A percentile compares a stretch with the other conserved stretches of the same genome.
phyloP scores from a whole-genome alignment of 2,888 invertebrate species.

The Eupithecia inturbata region DNA sequence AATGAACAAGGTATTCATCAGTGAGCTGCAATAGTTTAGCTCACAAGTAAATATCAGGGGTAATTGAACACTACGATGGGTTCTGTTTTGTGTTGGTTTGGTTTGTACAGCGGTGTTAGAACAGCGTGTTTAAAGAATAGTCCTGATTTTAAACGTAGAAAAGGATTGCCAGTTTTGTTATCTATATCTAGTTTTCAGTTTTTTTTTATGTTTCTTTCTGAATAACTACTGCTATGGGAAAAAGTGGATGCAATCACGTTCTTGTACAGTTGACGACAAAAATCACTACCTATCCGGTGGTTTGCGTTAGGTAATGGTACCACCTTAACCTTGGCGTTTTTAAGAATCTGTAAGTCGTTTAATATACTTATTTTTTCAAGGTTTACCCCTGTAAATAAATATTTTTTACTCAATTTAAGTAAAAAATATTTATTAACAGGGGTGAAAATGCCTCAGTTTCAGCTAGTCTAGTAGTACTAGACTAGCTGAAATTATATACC shows the following conservation, averaged over 20 bases:
- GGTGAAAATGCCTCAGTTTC: too few species aligned
- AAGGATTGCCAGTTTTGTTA: background rate
- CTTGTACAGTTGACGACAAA: background rate
- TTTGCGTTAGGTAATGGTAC: too few species aligned
- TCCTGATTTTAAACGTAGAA: conserved; percentile 1
- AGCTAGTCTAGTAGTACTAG: background rate
- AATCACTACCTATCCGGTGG: too few species aligned
- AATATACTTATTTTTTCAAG: too few species aligned
- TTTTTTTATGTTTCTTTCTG: background rate
- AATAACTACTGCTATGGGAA: background rate
- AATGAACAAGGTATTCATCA: conserved; percentile 16
- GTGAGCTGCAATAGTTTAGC: conserved; percentile 47
- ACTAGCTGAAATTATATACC: background rate
- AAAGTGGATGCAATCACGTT: background rate
- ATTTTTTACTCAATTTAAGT: too few species aligned
- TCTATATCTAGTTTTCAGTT: background rate
- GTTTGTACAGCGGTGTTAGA: conserved; percentile 3
- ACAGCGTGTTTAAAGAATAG: conserved; percentile 11
- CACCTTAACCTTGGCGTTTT: too few species aligned
- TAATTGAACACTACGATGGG: conserved; percentile 44
- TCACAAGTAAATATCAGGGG: conserved; percentile 54
- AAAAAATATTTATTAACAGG: too few species aligned
- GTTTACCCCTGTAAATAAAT: background rate
- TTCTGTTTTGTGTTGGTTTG: conserved; percentile 44
- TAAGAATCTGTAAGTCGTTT: background rate